Percentiles rank a stretch among this genome's conserved stretches.
These are phyloP conservation scores for Dasypus novemcinctus DNA, from an alignment of 2,113 vertebrate species.

Conservation along the genomic window DNA sequence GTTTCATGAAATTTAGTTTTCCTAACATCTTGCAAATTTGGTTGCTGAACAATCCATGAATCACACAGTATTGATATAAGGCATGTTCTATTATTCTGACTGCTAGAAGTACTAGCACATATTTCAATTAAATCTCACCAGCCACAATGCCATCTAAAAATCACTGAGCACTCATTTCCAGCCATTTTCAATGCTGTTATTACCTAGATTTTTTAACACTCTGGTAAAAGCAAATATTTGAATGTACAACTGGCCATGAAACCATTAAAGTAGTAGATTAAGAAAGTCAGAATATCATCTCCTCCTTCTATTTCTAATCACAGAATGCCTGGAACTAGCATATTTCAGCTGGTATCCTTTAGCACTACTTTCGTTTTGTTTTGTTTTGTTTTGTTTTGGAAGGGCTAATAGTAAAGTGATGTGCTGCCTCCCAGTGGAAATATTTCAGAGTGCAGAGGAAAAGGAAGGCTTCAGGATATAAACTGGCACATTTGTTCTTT, in stretches of 20 bases:
- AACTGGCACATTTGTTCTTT: not conserved
- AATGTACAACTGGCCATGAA: not conserved
- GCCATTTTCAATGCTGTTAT: not conserved
- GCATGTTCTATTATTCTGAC: not conserved
- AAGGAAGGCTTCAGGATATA: not conserved
- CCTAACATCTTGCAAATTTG: conserved; percentile 1
- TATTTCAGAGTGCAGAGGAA: conserved; percentile 21
- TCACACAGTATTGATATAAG: not conserved
- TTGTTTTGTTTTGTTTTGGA: not conserved
- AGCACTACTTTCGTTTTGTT: not conserved
- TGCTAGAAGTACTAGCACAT: not conserved
- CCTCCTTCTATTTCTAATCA: not conserved
- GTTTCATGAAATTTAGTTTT: not conserved
- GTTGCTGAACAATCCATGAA: not conserved
- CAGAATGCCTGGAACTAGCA: not conserved
- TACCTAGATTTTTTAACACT: not conserved
- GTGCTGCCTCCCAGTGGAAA: conserved; percentile 65
- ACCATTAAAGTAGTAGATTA: not conserved
- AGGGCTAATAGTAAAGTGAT: not conserved
- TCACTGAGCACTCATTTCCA: not conserved
- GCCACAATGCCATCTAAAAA: not conserved
- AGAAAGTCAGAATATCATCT: not conserved
- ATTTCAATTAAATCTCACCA: not conserved
- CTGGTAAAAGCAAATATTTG: not conserved
- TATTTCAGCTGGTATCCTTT: not conserved